These are phyloP conservation scores for Scolopax rusticola DNA, from an alignment of 2,797 vertebrate species.

Conservation along the genomic window DNA sequence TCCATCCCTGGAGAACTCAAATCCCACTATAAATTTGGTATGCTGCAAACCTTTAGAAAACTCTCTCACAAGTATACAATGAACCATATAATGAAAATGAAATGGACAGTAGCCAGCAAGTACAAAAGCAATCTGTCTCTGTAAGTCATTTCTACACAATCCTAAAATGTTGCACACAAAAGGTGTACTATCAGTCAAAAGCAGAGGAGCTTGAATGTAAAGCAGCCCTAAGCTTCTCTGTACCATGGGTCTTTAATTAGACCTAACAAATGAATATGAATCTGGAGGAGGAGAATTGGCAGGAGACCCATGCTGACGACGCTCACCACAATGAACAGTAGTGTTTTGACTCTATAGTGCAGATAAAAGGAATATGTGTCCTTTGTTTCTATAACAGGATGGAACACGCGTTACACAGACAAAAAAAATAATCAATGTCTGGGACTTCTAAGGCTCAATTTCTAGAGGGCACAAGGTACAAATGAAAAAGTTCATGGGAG, in stretches of 20 bases:
- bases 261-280: constrained; percentile 59
- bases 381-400: constrained; percentile 67
- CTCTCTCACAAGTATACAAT: background rate
- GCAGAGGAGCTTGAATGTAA: constrained; percentile 26
- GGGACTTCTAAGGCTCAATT: constrained; percentile 1
- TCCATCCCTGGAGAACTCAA: background rate
- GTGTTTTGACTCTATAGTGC: background rate
- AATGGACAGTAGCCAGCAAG: constrained; percentile 26
- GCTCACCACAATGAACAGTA: background rate
- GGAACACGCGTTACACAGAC: background rate
- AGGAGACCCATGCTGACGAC: background rate
- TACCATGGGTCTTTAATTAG: constrained; percentile 53
- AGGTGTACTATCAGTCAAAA: constrained; percentile 43
- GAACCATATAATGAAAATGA: background rate
- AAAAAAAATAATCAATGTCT: background rate
- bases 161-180: constrained; percentile 48
- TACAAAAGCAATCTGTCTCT: constrained; percentile 29
- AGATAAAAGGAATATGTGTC: constrained; percentile 45
- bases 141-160: constrained; percentile 18
- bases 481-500: constrained; percentile 7
- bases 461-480: background rate
- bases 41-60: background rate
- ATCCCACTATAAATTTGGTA: background rate
- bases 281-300: constrained; percentile 47
- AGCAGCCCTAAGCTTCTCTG: constrained; percentile 39